phyloP scores from a whole-genome alignment of 2,888 invertebrate genomes.

The Dysmachus trigonus region DNA sequence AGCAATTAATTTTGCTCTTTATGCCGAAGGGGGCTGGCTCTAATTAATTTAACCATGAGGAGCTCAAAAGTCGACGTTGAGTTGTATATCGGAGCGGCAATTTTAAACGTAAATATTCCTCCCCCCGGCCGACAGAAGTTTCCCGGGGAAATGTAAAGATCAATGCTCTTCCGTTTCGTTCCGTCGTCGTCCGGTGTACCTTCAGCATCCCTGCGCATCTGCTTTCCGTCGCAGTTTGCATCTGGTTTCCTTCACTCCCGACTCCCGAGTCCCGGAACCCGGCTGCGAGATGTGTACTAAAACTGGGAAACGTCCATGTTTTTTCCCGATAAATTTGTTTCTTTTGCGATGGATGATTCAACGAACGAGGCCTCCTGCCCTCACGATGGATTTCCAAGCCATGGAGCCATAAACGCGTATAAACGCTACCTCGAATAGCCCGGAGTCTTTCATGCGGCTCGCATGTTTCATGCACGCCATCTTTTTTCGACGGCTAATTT shows the following conservation, averaged over 20 bases:
- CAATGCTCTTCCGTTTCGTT: not conserved
- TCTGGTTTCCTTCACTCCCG: not conserved
- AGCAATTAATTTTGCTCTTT: not conserved
- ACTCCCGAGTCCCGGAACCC: too few species aligned
- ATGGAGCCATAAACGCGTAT: slow-evolving; percentile 12
- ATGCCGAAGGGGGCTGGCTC: not conserved
- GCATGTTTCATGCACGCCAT: not conserved
- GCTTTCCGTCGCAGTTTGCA: not conserved
- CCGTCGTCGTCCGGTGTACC: not conserved
- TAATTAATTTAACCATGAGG: not conserved
- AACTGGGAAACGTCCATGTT: not conserved
- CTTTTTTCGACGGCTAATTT: slow-evolving; percentile 18
- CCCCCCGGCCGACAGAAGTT: not conserved
- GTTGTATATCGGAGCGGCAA: not conserved
- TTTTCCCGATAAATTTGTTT: not conserved
- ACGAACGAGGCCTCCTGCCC: not conserved
- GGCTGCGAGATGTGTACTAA: not conserved
- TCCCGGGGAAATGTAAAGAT: not conserved
- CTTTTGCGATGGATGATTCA: not conserved
- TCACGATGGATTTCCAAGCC: not conserved
- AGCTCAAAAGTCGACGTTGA: not conserved
- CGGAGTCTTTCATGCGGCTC: not conserved
- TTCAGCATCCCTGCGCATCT: not conserved
- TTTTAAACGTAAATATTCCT: not conserved
- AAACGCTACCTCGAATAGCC: not conserved